Percentiles rank a stretch among this genome's conserved stretches.
phyloP scores from a whole-genome alignment of 2,888 invertebrate genomes.

The Philopedon plagiatum region DNA sequence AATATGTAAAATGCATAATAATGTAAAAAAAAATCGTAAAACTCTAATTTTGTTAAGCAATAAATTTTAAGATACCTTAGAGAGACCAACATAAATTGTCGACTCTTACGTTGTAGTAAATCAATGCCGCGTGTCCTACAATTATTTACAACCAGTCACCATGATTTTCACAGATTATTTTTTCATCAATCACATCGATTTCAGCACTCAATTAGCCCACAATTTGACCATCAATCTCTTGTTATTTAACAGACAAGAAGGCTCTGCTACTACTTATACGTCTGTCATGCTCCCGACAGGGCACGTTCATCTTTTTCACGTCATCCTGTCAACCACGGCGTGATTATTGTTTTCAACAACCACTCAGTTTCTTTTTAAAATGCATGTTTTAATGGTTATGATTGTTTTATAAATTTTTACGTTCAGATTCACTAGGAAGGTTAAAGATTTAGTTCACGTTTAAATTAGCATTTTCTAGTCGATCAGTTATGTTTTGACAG shows the following conservation, averaged over 20 bases:
- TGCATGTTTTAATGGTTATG: not conserved
- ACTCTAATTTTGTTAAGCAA: no score
- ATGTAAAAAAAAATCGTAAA: no score
- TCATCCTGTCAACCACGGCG: not conserved
- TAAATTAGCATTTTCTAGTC: no score
- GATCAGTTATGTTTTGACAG: no score
- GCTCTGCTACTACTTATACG: not conserved
- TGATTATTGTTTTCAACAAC: not conserved
- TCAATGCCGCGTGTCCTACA: not conserved
- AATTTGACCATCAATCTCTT: slow-evolving; percentile 14
- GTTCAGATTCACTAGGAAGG: no score
- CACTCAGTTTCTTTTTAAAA: not conserved
- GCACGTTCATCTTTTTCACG: not conserved
- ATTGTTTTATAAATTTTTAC: no score
- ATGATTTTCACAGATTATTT: slow-evolving; percentile 15
- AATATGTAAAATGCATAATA: no score
- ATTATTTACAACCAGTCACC: slow-evolving; percentile 7
- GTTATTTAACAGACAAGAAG: slow-evolving; percentile 4
- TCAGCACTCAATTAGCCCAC: slow-evolving; percentile 11
- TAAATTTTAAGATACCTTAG: not conserved
- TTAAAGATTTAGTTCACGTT: no score
- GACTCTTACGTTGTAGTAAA: not conserved
- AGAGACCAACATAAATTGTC: not conserved
- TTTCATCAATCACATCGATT: slow-evolving; percentile 9
- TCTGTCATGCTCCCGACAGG: slow-evolving; percentile 3